Base-by-base conservation (phyloP, 2,797 vertebrate genomes). In the Crax fasciolata region DNA sequence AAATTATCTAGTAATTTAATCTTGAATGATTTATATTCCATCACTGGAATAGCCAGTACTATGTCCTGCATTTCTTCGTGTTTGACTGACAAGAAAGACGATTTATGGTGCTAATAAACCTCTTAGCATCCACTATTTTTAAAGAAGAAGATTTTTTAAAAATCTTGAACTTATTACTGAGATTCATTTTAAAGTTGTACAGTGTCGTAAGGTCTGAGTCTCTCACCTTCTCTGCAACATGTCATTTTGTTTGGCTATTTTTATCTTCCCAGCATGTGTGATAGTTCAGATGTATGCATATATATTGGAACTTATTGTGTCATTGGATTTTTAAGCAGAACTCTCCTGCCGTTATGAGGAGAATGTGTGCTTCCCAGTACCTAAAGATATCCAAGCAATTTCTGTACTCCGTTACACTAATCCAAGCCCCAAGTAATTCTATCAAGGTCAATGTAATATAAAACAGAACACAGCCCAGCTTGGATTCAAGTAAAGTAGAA, bases 1-100 rank as follows among this genome's bases (percentile, higher is more conserved):
- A 98, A 98, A 98, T 98, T 98, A 98, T 98, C 97, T 97, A 96
- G 97, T 97, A 97, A 98, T 98, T 98, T 98, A 97, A 98, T 98
- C 98, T 97, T 92, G 92, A 79, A 96, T 98, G 97, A 98, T 98
- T 98, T 98, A 98, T 97, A 97, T 93, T 93, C 97, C 94, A 82
- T 97, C 97, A 95, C 87, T 89, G 90, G 82, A 94, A 97, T 74
- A 96, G 96, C 97, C 97, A 93, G 96, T 79, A 95, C 93, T 96
- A 94, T 78, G 92, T 91, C 92, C 91, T 84, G 78, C 94, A 90
- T 97, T 96, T 95, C 95, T 97, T 89, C 92, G 59, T 81, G 49
- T 97, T 95, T 98, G 98, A 98, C 96, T 97, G 98, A 97, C 97
- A 98, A 95, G 91, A 77, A 95, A 94, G 91, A 94, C 84, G 84